Evolutionary conservation across 2,113 vertebrate genomes (phyloP).

Genomic region (Apodemus speciosus): DNA sequence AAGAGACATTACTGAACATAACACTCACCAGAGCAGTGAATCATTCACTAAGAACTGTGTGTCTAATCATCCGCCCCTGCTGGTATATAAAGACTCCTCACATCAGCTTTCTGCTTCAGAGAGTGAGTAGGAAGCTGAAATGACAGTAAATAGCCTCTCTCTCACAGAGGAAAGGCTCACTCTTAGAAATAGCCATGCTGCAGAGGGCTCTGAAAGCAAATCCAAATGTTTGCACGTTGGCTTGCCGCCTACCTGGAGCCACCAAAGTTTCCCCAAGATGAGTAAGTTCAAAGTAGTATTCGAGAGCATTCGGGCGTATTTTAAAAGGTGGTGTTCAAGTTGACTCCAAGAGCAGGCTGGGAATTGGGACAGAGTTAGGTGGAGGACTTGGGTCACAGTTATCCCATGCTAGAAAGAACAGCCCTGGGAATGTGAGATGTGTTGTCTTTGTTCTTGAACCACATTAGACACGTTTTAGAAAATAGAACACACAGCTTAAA

Average conservation of each 20-base stretch:
- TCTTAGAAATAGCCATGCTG: background rate
- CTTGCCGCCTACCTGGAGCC: background rate
- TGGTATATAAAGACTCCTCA: accelerated
- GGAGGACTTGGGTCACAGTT: background rate
- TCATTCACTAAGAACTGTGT: background rate
- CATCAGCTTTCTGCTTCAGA: background rate
- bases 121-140: background rate
- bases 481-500: background rate
- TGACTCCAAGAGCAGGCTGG: background rate
- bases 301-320: background rate
- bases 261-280: background rate
- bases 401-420: too few relatives aligned
- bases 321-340: background rate
- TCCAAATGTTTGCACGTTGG: background rate
- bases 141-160: background rate
- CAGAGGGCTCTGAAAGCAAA: background rate
- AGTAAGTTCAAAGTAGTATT: background rate
- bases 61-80: background rate
- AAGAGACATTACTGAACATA: accelerated
- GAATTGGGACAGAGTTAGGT: background rate
- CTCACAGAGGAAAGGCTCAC: background rate
- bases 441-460: background rate
- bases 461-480: background rate
- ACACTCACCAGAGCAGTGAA: background rate
- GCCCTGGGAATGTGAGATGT: background rate